Evolutionary conservation across 2,113 vertebrate genomes (phyloP).

Genomic region (Nansenia antarctica): DNA sequence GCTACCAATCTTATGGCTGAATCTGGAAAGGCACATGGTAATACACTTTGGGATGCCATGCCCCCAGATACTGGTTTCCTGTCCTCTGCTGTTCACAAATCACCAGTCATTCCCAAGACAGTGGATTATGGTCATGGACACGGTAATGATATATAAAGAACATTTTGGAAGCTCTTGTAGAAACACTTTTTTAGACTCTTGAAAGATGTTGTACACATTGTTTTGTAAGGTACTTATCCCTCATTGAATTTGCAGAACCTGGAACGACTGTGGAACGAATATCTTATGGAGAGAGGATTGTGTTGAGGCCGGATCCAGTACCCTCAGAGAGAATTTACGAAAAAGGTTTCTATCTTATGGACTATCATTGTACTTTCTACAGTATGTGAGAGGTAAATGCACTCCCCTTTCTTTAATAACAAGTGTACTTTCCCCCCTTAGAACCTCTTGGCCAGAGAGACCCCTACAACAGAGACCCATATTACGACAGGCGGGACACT

Average conservation of each 20-base stretch:
- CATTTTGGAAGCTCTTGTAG: constrained; percentile 11
- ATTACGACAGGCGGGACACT: constrained; percentile 87
- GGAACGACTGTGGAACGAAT: constrained; percentile 89
- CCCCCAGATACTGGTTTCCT: constrained; percentile 40
- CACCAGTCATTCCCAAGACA: constrained; percentile 86
- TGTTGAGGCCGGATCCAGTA: constrained; percentile 89
- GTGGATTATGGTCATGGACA: constrained; percentile 92
- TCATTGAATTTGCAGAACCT: constrained; percentile 63
- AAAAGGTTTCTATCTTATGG: constrained; percentile 82
- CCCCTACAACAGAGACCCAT: constrained; percentile 88
- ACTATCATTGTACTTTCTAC: too few species aligned
- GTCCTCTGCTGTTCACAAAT: constrained; percentile 65
- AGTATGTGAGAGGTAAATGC: too few species aligned
- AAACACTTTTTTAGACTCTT: background rate
- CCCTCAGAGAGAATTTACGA: constrained; percentile 85
- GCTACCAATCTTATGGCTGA: constrained; percentile 55
- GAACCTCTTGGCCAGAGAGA: constrained; percentile 81
- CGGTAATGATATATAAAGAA: constrained; percentile 67
- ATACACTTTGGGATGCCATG: constrained; percentile 72
- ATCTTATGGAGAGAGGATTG: constrained; percentile 93
- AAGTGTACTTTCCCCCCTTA: constrained; percentile 60
- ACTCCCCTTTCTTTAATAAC: too few species aligned
- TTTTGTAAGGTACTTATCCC: background rate
- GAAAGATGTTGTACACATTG: background rate
- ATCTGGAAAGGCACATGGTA: constrained; percentile 36